Percentiles rank a stretch among this genome's conserved stretches.
These are phyloP conservation scores for Zaprionus camerounensis DNA, from an alignment of 1,140 invertebrate species.

Conservation along the genomic window DNA sequence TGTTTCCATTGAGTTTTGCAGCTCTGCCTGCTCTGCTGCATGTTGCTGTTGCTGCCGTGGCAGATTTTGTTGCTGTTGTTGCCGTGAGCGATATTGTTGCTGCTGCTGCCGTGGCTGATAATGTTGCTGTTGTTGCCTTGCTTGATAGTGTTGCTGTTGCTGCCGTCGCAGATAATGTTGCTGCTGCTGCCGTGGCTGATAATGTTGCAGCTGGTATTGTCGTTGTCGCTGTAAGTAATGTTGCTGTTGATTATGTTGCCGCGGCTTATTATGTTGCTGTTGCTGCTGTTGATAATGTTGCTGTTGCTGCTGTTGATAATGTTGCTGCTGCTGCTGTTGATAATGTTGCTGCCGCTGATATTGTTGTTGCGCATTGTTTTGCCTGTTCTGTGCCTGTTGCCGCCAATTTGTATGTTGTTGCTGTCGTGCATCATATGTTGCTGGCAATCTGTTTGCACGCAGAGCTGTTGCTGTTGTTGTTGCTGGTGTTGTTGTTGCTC, in stretches of 20 bases:
- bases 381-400: neutral
- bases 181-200: neutral
- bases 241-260: neutral
- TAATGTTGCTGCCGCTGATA: slow-evolving; percentile 1
- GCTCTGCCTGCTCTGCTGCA: too few species aligned
- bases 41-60: neutral
- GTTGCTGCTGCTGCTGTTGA: neutral
- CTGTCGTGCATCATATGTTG: neutral
- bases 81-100: too few species aligned
- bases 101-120: neutral
- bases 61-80: neutral
- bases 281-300: neutral
- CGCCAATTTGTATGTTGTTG: neutral
- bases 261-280: neutral
- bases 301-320: neutral
- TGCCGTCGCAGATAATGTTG: neutral
- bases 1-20: neutral
- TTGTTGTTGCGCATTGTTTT: neutral
- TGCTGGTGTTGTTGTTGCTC: neutral
- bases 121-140: neutral
- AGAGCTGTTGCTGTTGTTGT: neutral
- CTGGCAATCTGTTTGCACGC: neutral
- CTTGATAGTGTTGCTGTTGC: neutral
- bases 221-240: neutral
- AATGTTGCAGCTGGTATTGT: neutral